These are phyloP conservation scores for Pelodiscus sinensis DNA, from an alignment of 2,113 vertebrate genomes.

Conservation along the genomic window DNA sequence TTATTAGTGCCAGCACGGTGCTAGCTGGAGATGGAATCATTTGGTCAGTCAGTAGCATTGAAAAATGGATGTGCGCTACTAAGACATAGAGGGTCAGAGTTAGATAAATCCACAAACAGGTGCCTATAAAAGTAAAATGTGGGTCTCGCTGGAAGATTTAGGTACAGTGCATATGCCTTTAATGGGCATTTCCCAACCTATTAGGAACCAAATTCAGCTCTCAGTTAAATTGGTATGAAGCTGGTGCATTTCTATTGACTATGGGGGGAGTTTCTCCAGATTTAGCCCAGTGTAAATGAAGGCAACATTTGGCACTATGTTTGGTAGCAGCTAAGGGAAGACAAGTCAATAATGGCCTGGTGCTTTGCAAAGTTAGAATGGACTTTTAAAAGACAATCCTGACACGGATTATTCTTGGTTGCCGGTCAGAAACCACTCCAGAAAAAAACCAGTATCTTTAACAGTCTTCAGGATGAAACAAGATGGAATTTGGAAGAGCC, in stretches of 20 bases:
- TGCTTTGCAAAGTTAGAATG: background rate
- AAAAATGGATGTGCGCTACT: background rate
- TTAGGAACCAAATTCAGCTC: background rate
- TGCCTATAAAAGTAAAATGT: accelerated
- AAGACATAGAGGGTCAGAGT: background rate
- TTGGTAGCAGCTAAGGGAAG: accelerated
- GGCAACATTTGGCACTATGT: background rate
- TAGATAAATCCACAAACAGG: background rate
- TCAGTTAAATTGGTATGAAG: accelerated
- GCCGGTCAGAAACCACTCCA: background rate
- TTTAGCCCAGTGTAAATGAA: background rate
- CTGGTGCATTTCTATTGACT: background rate
- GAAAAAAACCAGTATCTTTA: background rate
- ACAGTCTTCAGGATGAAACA: background rate
- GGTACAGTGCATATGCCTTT: background rate
- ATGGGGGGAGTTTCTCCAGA: background rate
- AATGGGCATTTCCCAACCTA: background rate
- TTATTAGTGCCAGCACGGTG: accelerated
- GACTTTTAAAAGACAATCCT: background rate
- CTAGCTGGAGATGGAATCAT: accelerated
- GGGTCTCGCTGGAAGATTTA: background rate
- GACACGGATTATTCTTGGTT: background rate
- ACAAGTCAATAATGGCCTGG: background rate
- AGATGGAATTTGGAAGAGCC: background rate
- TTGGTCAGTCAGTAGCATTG: accelerated